Evolutionary conservation across 2,113 vertebrate genomes (phyloP), one percentile per base, ranked within the genome.

Genomic region (Xyrauchen texanus): DNA sequence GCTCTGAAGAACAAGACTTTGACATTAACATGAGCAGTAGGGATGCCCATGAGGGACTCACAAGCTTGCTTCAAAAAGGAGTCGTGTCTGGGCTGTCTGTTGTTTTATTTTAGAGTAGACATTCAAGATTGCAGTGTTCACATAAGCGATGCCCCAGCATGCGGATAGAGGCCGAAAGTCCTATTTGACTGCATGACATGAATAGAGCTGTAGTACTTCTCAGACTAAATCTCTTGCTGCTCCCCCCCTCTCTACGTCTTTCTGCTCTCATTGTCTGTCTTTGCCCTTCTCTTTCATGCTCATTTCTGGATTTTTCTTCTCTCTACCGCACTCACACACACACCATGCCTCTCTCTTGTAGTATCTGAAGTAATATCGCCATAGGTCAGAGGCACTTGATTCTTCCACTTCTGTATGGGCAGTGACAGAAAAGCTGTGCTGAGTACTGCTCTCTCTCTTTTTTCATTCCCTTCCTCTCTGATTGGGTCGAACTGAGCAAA

Each of bases 11-110:
- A 89, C 87, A 89, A 81, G 86, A 85, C 84, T 91, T 88, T 86
- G 89, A 88, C 89, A 90, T 91, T 87, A 91, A 90, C 87, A 81
- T 86, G 85, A 75, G 63, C 69, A 79, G 81, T 83, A 78, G 83
- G 85, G 49, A 83, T 53, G 62, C 79, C 78, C 68, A 77, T 45
- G 42, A 72, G 69, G 66, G 61, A 69, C 47, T 64, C 8, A 52
- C 9, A 53, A 68, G 65, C 51, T 58, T 16, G 51, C 61, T 63
- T 65, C 61, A 71, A 67, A 81, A 84, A 85, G 86, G 81, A 77
- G 60, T 81, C 66, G 52, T 57, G 21, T 34, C 21, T 34, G 21
- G 21, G 21, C 21, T 34, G 21, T 34, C 21, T 34, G 21, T 34
- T 60, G 61, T 65, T 65, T 68, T 44, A 57, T n/a, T 70, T 64